Evolutionary conservation across 2,888 invertebrate genomes (phyloP), one percentile per base, ranked within the genome.

Genomic region (Tanytarsus gracilentus): DNA sequence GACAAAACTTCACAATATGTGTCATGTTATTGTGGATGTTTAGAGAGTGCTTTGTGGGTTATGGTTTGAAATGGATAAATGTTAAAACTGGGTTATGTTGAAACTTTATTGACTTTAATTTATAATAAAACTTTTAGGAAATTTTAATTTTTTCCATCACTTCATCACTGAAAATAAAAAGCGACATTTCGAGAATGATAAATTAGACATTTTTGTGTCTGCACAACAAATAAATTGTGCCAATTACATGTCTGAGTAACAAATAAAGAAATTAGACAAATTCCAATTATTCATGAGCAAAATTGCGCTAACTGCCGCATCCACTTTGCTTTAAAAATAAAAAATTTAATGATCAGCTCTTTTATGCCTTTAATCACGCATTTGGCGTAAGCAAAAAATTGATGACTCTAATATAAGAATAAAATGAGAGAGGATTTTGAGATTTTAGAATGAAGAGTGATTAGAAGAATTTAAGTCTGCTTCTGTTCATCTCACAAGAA

Each of bases 241-340:
- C 14, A 25, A 49, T 49, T 49, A 49, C 27, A 16, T 26, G 27
- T 9, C 44, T 44, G 16, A n/a, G n/a, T 30, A 14, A 27, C 27
- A 58, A 44, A 48, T 30, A 30, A 58, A 58, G 58, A 58, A 48
- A 58, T 58, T 58, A 58, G 40, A 25, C 39, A 11, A 6, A 30
- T 8, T 9, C 44, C 44, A 58, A 48, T 58, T 58, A 58, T 29
- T 27, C 51, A 44, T 44, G 36, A 36, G n/a, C 36, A 44, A 44
- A 16, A 6, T 11, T 44, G 5, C 30, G 6, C 11, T 6, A 30
- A 11, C 7, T 30, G 6, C 11, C 30, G 30, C 30, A 30, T 30
- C 30, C 33, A 33, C 4, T 33, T 33, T 8, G 3, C 5, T 36
- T 36, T 36, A 36, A 36, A 36, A n/a, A 36, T n/a, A 36, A 36